A percentile compares a stretch with the other conserved stretches of the same genome.
phyloP scores from a whole-genome alignment of 2,113 vertebrate species.

The Rhinogobius similis region DNA sequence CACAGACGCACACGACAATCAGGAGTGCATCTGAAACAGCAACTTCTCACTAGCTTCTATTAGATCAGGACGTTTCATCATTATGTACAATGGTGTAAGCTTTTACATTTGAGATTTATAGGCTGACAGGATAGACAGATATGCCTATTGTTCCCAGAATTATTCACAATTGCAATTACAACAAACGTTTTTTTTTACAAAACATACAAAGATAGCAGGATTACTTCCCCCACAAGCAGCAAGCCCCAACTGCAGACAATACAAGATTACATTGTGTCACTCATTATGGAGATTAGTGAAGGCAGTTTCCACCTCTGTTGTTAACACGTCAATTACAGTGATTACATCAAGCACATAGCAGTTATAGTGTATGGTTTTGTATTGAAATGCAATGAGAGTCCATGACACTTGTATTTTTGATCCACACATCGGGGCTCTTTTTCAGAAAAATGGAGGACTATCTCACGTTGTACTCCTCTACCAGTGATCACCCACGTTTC shows the following conservation, averaged over 20 bases:
- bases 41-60: slow-evolving; percentile 33
- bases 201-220: slow-evolving; percentile 59
- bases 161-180: slow-evolving; percentile 54
- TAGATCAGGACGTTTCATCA: slow-evolving; percentile 34
- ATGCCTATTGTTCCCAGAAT: slow-evolving; percentile 38
- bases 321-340: slow-evolving; percentile 46
- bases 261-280: slow-evolving; percentile 67
- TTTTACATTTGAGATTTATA: slow-evolving; percentile 51
- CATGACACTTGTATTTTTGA: slow-evolving; percentile 38
- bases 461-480: slow-evolving; percentile 43
- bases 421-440: slow-evolving; percentile 45
- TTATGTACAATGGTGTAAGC: slow-evolving; percentile 59
- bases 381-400: slow-evolving; percentile 43
- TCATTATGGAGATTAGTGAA: slow-evolving; percentile 50
- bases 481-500: slow-evolving; percentile 31
- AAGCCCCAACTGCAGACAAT: slow-evolving; percentile 73
- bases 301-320: slow-evolving; percentile 40
- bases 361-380: slow-evolving; percentile 33
- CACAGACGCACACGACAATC: slow-evolving; percentile 38
- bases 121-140: slow-evolving; percentile 54
- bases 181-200: slow-evolving; percentile 63
- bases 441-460: slow-evolving; percentile 49
- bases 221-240: slow-evolving; percentile 70
- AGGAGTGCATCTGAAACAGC: slow-evolving; percentile 67
- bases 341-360: slow-evolving; percentile 41